Evolutionary conservation across 2,888 invertebrate species (phyloP), one percentile per base, ranked within the genome.

Genomic region (Hecatera dysodea): DNA sequence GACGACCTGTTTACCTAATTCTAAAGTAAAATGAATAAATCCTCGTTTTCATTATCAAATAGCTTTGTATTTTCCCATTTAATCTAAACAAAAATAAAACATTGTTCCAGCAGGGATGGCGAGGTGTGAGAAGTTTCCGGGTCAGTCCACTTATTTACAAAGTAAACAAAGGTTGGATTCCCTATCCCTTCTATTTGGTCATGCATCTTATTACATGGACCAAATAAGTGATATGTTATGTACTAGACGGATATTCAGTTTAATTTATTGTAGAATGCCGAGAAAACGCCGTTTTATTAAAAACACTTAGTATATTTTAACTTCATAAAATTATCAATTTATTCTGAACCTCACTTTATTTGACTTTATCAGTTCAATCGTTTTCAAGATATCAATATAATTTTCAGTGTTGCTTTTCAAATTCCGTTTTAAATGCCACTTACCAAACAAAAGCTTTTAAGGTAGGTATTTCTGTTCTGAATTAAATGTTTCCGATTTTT

Each of bases 61-160:
- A 29, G 8, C 0, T 7, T 22, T 29, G 22, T 27, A 50, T 74
- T 52, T 48, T 52, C n/a, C 27, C 4, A 67, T 77, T 27, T 0
- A 15, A 8, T 50, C 27, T 17, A 9, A 66, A 75, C 22, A 46
- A 46, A 67, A 67, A 67, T 69, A 46, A 60, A 80, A 71, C 70
- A 67, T 65, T 57, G 52, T 57, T 59, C 17, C 61, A 44, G 29
- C 33, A 36, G 36, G 50, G 44, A 44, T n/a, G 1, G 57, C 5
- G 22, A 84, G 65, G 82, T 69, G 67, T 68, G 67, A 78, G 19
- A 67, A 80, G 69, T 83, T 87, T 86, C 80, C 79, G 81, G 84
- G 80, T 88, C 88, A 82, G 75, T 82, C 77, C 78, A 69, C 79
- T 81, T 85, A 84, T 84, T 87, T 86, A 82, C 84, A 78, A 77